Evolutionary conservation across 2,113 vertebrate genomes (phyloP), one percentile per base, ranked within the genome.

Genomic region (Tricholaema leucomelas): DNA sequence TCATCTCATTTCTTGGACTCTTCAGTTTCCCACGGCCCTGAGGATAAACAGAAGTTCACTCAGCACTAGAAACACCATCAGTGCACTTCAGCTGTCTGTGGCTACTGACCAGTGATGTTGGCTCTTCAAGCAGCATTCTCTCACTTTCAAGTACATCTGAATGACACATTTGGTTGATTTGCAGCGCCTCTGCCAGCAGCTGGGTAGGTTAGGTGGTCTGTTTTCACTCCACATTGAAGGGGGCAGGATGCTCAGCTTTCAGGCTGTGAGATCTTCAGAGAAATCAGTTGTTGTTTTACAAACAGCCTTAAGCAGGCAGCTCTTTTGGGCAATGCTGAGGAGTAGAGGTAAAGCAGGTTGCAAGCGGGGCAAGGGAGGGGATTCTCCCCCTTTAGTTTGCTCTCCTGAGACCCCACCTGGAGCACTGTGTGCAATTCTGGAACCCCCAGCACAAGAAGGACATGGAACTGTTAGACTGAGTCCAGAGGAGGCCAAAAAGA

Each of bases 1-100:
- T 73, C 14, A 25, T 88, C 85, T 85, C 35, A 48, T 31, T 88
- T 65, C 71, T 67, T 87, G 88, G 67, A 81, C 74, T 91, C 81
- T 78, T 60, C 59, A 38, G 28, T 31, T 80, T 87, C 46, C 15
- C 0, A 1, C 60, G 81, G 81, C 74, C 67, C 84, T 73, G 59
- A 76, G 66, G 81, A 78, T 70, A 81, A 87, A 50, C 28, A 70
- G 75, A 77, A 61, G 36, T 66, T 90, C 63, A 9, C n/a, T 79
- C 55, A n/a, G 48, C 0, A 4, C n/a, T 30, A 40, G 83, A 55
- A 87, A 64, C 50, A 81, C 33, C 52, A 38, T 5, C 36, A 58
- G 3, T 44, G 86, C 0, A 6, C 36, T 65, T 80, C 52, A 58
- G 63, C 50, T 69, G 46, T 6, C 50, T 63, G 71, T 85, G 92